phyloP scores from a whole-genome alignment of 2,888 invertebrate species.

The Melieria omissa region DNA sequence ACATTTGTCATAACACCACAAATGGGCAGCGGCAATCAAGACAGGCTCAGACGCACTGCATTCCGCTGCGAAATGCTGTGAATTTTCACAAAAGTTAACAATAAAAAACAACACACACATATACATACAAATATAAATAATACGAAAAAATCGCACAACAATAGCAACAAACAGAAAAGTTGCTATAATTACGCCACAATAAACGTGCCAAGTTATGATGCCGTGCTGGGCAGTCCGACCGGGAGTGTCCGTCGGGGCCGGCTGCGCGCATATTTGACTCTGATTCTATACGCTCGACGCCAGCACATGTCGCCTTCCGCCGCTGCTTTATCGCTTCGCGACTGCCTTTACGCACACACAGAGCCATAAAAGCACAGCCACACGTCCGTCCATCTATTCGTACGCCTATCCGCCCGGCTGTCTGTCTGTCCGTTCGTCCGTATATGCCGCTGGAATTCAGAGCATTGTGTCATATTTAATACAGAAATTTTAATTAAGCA shows the following conservation, averaged over 20 bases:
- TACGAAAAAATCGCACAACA: slow-evolving; percentile 20
- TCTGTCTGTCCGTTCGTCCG: not conserved
- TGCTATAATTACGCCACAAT: slow-evolving; percentile 31
- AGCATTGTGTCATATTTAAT: slow-evolving; percentile 68
- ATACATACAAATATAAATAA: slow-evolving; percentile 9
- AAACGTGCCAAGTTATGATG: not conserved
- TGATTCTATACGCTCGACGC: too few relatives aligned
- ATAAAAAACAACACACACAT: slow-evolving; percentile 28
- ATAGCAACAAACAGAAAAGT: not conserved
- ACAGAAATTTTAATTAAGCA: slow-evolving; percentile 67
- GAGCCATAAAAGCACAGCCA: too few relatives aligned
- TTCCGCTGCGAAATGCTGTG: slow-evolving; percentile 35
- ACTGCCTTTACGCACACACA: too few relatives aligned
- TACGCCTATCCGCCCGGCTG: not conserved
- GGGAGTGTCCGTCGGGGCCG: too few relatives aligned
- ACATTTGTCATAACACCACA: slow-evolving; percentile 37
- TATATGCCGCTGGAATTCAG: slow-evolving; percentile 58
- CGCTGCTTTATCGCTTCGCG: too few relatives aligned
- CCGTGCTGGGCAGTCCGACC: too few relatives aligned
- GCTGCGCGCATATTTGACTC: too few relatives aligned
- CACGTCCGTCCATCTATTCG: not conserved
- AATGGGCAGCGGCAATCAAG: slow-evolving; percentile 27
- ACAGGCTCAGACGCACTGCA: not conserved
- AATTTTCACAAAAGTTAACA: slow-evolving; percentile 33
- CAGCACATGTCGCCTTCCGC: too few relatives aligned